These are phyloP conservation scores for Pterois miles DNA, from an alignment of 2,797 vertebrate species.

Conservation along the genomic window DNA sequence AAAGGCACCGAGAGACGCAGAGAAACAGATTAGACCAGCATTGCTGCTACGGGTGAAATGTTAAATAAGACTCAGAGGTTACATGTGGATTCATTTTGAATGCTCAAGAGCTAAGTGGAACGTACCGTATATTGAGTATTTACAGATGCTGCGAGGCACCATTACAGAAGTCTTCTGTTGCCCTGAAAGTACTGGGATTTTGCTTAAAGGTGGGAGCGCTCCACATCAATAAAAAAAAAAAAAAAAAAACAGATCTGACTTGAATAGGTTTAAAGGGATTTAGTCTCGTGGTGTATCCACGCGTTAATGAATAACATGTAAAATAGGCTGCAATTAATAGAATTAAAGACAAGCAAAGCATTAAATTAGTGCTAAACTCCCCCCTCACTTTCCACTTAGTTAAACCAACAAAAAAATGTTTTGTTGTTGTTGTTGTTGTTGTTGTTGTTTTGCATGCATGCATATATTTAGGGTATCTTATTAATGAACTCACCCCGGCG, in stretches of 20 bases:
- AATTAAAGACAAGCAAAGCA: conserved; percentile 69
- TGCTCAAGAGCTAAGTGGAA: conserved; percentile 1
- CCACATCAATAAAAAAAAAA: neutral
- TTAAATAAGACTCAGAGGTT: conserved; percentile 19
- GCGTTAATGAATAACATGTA: conserved; percentile 58
- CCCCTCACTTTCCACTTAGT: conserved; percentile 47
- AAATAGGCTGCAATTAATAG: conserved; percentile 52
- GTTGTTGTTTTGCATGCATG: neutral
- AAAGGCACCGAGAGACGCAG: conserved; percentile 15
- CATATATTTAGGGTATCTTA: neutral
- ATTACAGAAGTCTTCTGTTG: neutral
- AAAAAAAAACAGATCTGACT: conserved; percentile 11
- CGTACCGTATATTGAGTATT: conserved; percentile 6
- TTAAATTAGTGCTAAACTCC: conserved; percentile 67
- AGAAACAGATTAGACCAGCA: conserved; percentile 25
- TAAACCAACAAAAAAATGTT: conserved; percentile 18
- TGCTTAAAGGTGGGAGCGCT: conserved; percentile 33
- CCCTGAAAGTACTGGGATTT: neutral
- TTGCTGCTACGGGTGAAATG: conserved; percentile 6
- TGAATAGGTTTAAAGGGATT: conserved; percentile 62
- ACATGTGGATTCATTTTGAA: conserved; percentile 1
- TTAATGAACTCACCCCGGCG: neutral
- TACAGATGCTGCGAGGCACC: neutral
- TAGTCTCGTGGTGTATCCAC: conserved; percentile 54
- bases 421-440: neutral